A percentile compares a stretch with the other conserved stretches of the same genome.
Conservation (phyloP, 2,888 invertebrate genomes). For the Drosophila lacicola region DNA sequence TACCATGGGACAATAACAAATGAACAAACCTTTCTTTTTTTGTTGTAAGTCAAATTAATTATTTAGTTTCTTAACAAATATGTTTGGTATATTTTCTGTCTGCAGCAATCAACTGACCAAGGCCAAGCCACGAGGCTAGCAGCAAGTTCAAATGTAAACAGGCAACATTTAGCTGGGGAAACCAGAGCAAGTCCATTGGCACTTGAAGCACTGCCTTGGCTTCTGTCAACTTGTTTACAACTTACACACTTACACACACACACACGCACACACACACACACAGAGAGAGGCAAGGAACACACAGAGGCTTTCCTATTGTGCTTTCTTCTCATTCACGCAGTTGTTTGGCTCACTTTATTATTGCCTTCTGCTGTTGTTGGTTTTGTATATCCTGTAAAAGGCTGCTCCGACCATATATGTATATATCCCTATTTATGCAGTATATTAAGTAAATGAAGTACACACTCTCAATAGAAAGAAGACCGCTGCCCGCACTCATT, state of each 20-base stretch:
- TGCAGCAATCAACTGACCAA: too few relatives aligned
- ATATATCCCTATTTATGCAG: neutral
- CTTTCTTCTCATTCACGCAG: conserved; percentile 17
- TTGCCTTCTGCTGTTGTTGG: conserved; percentile 27
- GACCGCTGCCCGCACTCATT: too few relatives aligned
- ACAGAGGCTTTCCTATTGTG: conserved; percentile 14
- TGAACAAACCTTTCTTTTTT: too few relatives aligned
- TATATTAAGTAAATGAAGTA: neutral
- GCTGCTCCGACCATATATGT: too few relatives aligned
- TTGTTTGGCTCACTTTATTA: conserved; percentile 48
- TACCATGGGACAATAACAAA: too few relatives aligned
- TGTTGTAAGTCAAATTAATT: neutral
- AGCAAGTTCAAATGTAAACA: neutral
- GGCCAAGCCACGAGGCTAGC: conserved; percentile 1
- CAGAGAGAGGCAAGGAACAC: neutral
- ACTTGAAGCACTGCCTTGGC: conserved; percentile 12
- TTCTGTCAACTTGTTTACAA: conserved; percentile 4
- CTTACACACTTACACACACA: neutral
- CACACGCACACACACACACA: conserved; percentile 9
- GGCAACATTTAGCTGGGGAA: neutral
- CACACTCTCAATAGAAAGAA: too few relatives aligned
- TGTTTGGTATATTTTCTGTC: neutral
- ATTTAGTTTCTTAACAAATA: neutral
- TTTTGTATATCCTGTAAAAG: conserved; percentile 24
- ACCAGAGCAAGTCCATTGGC: conserved; percentile 7